Conservation (phyloP, 2,113 vertebrate species). For the Andinoacara biseriatus region DNA sequence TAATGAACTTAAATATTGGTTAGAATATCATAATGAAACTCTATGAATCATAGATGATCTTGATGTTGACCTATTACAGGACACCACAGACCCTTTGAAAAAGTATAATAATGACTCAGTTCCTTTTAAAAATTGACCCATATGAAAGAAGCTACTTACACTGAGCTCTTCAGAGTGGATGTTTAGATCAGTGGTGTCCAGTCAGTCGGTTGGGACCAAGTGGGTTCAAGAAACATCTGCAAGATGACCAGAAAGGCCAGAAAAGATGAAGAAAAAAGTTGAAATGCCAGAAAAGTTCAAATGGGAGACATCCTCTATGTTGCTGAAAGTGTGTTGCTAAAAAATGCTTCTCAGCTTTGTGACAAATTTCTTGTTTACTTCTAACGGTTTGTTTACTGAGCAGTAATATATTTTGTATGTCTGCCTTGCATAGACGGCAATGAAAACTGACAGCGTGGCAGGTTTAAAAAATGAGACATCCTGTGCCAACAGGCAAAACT, state of each 20-base stretch:
- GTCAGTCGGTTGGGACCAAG: not conserved
- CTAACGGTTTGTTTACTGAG: constrained; percentile 25
- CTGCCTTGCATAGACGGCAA: constrained; percentile 34
- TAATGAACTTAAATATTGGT: not conserved
- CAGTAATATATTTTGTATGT: constrained; percentile 50
- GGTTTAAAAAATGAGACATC: not conserved
- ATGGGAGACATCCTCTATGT: constrained; percentile 7
- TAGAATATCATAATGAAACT: not conserved
- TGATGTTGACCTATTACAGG: not conserved
- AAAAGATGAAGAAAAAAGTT: too few species aligned
- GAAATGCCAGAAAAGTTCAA: not conserved
- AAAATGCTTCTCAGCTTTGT: constrained; percentile 31
- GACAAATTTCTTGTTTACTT: constrained; percentile 40
- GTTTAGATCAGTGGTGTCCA: constrained; percentile 20
- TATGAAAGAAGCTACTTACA: not conserved
- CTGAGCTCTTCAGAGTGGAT: not conserved
- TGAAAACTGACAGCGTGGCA: constrained; percentile 19
- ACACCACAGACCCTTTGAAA: not conserved
- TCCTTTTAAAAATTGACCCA: not conserved
- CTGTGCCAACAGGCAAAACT: not conserved
- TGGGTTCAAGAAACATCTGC: not conserved
- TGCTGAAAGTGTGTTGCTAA: not conserved
- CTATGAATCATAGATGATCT: not conserved
- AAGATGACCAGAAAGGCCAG: not conserved
- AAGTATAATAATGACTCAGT: not conserved